Conservation (phyloP, 2,113 vertebrate species). For the Macaca fascicularis region DNA sequence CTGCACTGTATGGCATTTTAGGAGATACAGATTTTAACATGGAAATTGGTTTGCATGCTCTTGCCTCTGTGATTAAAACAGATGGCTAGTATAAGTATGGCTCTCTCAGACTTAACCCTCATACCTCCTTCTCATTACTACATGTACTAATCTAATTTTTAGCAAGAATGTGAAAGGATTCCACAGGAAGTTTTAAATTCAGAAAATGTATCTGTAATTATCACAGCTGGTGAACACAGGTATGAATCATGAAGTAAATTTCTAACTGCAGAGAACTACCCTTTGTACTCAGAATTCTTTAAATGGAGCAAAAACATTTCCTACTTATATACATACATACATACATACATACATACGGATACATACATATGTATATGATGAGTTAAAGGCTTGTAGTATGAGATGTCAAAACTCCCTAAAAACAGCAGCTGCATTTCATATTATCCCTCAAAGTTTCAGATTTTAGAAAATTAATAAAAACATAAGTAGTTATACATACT, state of each 20-base stretch:
- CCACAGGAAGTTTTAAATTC: neutral
- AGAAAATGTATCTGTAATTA: neutral
- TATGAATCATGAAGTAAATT: neutral
- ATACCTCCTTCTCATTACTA: neutral
- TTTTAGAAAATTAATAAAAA: neutral
- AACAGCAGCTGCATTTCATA: neutral
- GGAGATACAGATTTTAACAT: neutral
- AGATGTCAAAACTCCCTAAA: neutral
- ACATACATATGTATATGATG: neutral
- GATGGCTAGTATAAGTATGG: neutral
- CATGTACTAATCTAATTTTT: neutral
- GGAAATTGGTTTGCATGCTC: neutral
- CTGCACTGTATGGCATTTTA: neutral
- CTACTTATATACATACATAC: neutral
- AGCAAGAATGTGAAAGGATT: neutral
- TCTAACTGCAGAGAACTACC: neutral
- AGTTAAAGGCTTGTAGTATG: neutral
- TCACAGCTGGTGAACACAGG: neutral
- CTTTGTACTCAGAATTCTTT: neutral
- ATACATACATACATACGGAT: neutral
- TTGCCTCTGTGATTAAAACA: neutral
- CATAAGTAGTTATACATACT: too few species aligned
- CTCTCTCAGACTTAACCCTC: neutral
- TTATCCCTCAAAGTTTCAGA: neutral
- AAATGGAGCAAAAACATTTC: neutral